Percentiles rank a stretch among this genome's conserved stretches.
Conservation (phyloP, 2,797 vertebrate genomes). For the Centroberyx gerrardi region DNA sequence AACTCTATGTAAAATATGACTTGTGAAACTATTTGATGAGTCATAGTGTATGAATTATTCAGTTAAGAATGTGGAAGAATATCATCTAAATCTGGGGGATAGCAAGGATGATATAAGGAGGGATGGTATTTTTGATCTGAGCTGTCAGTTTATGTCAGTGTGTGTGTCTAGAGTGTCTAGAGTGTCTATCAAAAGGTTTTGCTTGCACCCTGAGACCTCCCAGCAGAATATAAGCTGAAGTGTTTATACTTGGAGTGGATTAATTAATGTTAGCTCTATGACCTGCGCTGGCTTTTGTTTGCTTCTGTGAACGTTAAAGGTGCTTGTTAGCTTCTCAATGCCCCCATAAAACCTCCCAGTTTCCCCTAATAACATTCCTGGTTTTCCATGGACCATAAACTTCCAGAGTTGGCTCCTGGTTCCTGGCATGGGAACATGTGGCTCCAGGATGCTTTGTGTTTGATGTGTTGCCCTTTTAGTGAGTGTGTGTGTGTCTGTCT, state of each 20-base stretch:
- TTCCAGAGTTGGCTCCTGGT: slow-evolving; percentile 35
- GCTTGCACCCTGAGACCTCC: not conserved
- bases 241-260: slow-evolving; percentile 14
- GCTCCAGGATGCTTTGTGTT: slow-evolving; percentile 14
- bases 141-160: slow-evolving; percentile 14
- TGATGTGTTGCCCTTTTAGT: not conserved
- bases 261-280: slow-evolving; percentile 26
- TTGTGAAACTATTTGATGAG: slow-evolving; percentile 25
- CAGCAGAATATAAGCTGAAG: not conserved
- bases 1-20: not conserved
- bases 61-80: slow-evolving; percentile 3
- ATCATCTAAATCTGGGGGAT: not conserved
- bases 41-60: slow-evolving; percentile 7
- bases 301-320: slow-evolving; percentile 60
- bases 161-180: not conserved
- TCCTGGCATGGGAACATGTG: slow-evolving; percentile 60
- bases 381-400: slow-evolving; percentile 66
- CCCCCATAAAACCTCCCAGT: slow-evolving; percentile 68
- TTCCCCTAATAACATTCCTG: slow-evolving; percentile 69
- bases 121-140: not conserved
- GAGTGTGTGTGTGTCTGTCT: slow-evolving; percentile 1
- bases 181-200: not conserved
- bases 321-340: slow-evolving; percentile 48
- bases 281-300: slow-evolving; percentile 51
- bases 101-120: not conserved